phyloP scores from a whole-genome alignment of 1,140 invertebrate species.

The Glossosoma conforme region DNA sequence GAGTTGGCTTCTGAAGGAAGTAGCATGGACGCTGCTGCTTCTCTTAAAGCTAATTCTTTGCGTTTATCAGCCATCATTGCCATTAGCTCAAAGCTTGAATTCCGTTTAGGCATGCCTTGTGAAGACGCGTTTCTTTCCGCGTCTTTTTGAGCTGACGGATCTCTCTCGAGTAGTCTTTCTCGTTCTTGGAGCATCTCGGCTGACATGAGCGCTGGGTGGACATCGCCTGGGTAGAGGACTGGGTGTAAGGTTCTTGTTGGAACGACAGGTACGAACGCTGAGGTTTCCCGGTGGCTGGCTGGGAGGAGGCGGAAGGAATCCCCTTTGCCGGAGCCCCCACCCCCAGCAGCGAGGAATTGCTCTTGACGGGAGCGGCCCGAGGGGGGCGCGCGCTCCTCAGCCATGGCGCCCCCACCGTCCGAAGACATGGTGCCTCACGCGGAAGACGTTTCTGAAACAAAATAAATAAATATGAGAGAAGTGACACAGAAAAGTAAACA shows the following conservation, averaged over 20 bases:
- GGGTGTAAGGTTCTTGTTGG: constrained; percentile 65
- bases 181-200: constrained; percentile 52
- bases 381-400: constrained; percentile 35
- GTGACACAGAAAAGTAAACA: too few relatives aligned
- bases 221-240: constrained; percentile 61
- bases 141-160: constrained; percentile 45
- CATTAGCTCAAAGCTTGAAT: constrained; percentile 70
- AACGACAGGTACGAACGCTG: constrained; percentile 78
- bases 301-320: constrained; percentile 32
- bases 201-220: constrained; percentile 54
- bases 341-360: constrained; percentile 51
- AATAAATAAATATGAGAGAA: too few relatives aligned
- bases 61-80: constrained; percentile 83
- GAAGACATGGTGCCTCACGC: constrained; percentile 29
- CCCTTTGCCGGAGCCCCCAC: constrained; percentile 40
- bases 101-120: constrained; percentile 47
- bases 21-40: constrained; percentile 59
- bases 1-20: constrained; percentile 47
- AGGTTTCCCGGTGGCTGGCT: constrained; percentile 64
- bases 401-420: constrained; percentile 26
- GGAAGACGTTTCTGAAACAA: too few relatives aligned
- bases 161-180: constrained; percentile 49
- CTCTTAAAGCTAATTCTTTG: constrained; percentile 68
- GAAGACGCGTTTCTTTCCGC: constrained; percentile 41
- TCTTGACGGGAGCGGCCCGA: constrained; percentile 51